Base-by-base conservation (phyloP, 2,888 invertebrate species). In the Sericinus montela region DNA sequence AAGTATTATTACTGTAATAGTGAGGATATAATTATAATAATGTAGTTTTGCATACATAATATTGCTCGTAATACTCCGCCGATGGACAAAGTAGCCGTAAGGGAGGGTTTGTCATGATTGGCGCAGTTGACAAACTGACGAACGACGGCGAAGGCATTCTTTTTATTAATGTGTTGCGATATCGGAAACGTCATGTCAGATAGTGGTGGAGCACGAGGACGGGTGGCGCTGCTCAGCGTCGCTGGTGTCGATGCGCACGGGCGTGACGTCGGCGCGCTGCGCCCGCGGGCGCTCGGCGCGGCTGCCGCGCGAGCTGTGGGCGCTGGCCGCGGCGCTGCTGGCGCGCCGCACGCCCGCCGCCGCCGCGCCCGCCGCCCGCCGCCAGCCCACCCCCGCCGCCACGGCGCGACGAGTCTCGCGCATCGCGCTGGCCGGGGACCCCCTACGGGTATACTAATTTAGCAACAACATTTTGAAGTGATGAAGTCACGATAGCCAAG, bases 201-300 rank as follows among this genome's bases (percentile, higher is more conserved):
- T 77, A 37, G 60, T 75, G 54, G 62, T 79, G 58, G 67, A 73
- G 60, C 73, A 70, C 56, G 53, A 35, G 16, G 57, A 53, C 48
- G 55, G 55, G 23, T 50, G 59, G 63, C 65, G 58, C 15, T 71
- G 70, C 56, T 58, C 60, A 45, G 68, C 61, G 29, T 62, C 71
- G 44, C 61, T 72, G 50, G 62, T 72, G 60, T 72, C 75, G 55
- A 59, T 62, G 58, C 72, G 72, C 56, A 67, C 70, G 38, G 75
- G 63, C 52, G 59, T 80, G 32, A 75, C 75, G 55, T 66, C 74
- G 19, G 74, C 74, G 53, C 45, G 63, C 48, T 78, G 75, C 73
- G 44, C 72, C 48, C 59, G 59, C 57, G 58, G 56, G 54, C 53
- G 53, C 40, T 54, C 62, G 9, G 36, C 9, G 1, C 41, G 29